Evolutionary conservation across 1,140 invertebrate species (phyloP).

Genomic region (Drosophila oshimai): DNA sequence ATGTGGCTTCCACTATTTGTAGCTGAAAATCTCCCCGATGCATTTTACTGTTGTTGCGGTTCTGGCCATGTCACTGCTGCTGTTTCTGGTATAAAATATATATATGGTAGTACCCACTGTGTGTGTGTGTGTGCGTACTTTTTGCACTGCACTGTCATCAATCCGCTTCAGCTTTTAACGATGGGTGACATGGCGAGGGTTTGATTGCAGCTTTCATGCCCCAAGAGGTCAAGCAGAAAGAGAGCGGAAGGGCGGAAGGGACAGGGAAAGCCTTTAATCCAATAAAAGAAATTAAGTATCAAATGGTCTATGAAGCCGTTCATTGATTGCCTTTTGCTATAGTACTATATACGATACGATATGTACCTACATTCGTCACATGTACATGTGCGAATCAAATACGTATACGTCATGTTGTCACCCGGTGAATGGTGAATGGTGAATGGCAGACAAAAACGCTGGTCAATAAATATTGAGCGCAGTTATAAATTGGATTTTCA

Average conservation of each 20-base stretch:
- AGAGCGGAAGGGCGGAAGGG: neutral
- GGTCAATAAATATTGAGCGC: slow-evolving; percentile 19
- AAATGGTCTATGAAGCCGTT: slow-evolving; percentile 66
- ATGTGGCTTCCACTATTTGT: neutral
- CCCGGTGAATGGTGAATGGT: slow-evolving; percentile 22
- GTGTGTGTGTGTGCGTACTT: neutral
- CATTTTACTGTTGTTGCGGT: neutral
- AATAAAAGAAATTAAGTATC: slow-evolving; percentile 78
- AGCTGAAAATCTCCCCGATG: neutral
- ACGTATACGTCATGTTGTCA: slow-evolving; percentile 44
- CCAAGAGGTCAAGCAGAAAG: slow-evolving; percentile 37
- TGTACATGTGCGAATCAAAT: slow-evolving; percentile 38
- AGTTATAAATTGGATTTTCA: slow-evolving; percentile 36
- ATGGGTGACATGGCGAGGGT: slow-evolving; percentile 19
- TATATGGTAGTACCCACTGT: neutral
- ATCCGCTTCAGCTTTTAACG: slow-evolving; percentile 56
- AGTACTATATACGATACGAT: neutral
- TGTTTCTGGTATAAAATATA: too few relatives aligned
- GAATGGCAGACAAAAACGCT: slow-evolving; percentile 26
- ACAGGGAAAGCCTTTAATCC: slow-evolving; percentile 60
- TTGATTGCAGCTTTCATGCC: slow-evolving; percentile 57
- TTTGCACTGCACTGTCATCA: slow-evolving; percentile 37
- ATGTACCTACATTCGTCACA: slow-evolving; percentile 8
- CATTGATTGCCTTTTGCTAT: slow-evolving; percentile 27
- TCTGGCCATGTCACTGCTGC: slow-evolving; percentile 1